Evolutionary conservation across 2,888 invertebrate genomes (phyloP).

Genomic region (Germaria angustata): DNA sequence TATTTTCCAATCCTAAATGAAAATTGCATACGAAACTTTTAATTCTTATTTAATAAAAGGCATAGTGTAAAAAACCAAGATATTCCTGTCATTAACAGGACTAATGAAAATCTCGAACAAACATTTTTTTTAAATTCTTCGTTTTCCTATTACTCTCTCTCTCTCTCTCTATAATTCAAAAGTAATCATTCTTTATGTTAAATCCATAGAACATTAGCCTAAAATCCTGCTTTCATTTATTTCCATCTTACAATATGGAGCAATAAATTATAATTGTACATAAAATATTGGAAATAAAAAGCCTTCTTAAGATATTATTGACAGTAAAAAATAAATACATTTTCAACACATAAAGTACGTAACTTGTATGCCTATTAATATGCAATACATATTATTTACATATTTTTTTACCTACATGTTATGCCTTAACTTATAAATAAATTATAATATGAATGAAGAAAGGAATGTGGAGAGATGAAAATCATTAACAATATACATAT

Average conservation of each 20-base stretch:
- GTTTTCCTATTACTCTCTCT: background rate
- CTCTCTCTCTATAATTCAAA: background rate
- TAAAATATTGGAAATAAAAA: background rate
- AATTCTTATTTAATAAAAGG: too few species aligned
- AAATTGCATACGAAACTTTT: too few species aligned
- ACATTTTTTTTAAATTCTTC: background rate
- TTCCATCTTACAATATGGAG: background rate
- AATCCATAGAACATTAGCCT: background rate
- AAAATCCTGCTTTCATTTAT: background rate
- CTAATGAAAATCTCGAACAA: too few species aligned
- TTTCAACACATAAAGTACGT: background rate
- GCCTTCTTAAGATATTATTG: background rate
- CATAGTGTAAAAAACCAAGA: too few species aligned
- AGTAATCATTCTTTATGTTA: background rate
- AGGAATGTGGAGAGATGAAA: background rate
- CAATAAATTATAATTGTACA: conserved; percentile 31
- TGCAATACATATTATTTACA: background rate
- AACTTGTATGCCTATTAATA: background rate
- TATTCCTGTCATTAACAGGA: too few species aligned
- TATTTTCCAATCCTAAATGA: too few species aligned
- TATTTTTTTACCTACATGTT: background rate
- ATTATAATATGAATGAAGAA: too few species aligned
- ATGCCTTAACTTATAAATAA: background rate
- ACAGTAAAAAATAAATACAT: background rate
- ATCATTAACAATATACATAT: too few species aligned